Evolutionary conservation across 2,113 vertebrate species (phyloP).

Genomic region (Trinectes maculatus): DNA sequence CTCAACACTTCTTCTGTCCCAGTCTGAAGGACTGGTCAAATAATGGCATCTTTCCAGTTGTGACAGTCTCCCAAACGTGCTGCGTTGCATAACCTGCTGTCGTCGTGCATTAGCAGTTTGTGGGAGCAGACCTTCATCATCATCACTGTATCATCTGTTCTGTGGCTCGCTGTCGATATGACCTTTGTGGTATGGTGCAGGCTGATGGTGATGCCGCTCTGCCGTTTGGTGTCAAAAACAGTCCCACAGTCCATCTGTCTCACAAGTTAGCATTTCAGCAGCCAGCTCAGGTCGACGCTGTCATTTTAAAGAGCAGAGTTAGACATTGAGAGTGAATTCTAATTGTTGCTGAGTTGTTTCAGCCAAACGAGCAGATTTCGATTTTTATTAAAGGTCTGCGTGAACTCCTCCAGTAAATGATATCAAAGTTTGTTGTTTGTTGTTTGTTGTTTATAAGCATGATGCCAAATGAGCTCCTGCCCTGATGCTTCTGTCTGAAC

Average conservation of each 20-base stretch:
- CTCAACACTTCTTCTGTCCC: too few relatives aligned
- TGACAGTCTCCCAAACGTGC: background rate
- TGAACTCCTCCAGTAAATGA: too few relatives aligned
- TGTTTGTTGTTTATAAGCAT: too few relatives aligned
- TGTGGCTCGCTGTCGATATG: constrained; percentile 35
- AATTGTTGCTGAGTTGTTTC: background rate
- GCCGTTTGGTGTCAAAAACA: constrained; percentile 46
- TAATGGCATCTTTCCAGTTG: too few relatives aligned
- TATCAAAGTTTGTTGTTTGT: too few relatives aligned
- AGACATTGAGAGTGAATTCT: constrained; percentile 4
- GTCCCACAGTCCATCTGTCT: constrained; percentile 60
- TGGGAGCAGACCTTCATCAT: constrained; percentile 39
- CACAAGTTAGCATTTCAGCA: constrained; percentile 26
- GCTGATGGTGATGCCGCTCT: constrained; percentile 37
- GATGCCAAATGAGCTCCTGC: too few relatives aligned
- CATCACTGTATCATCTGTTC: constrained; percentile 60
- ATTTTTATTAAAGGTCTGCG: too few relatives aligned
- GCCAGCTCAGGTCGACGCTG: constrained; percentile 9
- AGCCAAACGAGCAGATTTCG: too few relatives aligned
- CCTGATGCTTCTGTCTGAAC: too few relatives aligned
- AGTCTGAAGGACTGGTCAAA: too few relatives aligned
- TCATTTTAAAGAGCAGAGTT: constrained; percentile 12
- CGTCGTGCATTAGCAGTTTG: constrained; percentile 41
- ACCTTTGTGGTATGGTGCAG: constrained; percentile 48
- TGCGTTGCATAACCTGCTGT: constrained; percentile 16